A percentile compares a stretch with the other conserved stretches of the same genome.
Conservation (phyloP, 1,140 invertebrate genomes). For the Dinoponera quadriceps region DNA sequence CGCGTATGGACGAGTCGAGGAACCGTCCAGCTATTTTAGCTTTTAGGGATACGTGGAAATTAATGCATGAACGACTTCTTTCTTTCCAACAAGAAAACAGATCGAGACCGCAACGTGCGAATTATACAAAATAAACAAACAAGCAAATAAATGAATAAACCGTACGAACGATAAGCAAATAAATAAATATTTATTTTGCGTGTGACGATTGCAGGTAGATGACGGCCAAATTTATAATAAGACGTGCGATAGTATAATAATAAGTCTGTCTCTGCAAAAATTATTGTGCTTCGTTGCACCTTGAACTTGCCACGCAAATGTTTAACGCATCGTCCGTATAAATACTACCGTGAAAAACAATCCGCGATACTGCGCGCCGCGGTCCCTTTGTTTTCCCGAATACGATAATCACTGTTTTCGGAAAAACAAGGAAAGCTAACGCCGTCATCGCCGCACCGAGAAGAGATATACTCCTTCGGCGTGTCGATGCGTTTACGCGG, state of each 20-base stretch:
- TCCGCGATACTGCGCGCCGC: background rate
- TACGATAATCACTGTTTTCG: constrained; percentile 49
- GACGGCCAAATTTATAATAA: no score
- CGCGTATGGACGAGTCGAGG: background rate
- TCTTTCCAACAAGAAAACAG: no score
- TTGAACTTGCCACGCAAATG: background rate
- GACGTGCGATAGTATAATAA: background rate
- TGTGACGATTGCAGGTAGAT: no score
- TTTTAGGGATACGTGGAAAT: no score
- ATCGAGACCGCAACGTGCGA: no score
- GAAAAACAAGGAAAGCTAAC: constrained; percentile 31
- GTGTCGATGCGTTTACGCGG: constrained; percentile 23
- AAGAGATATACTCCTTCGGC: background rate
- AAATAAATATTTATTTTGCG: no score
- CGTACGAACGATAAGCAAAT: no score
- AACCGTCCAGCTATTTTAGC: background rate
- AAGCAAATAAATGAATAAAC: no score
- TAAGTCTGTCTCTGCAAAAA: background rate
- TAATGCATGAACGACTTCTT: no score
- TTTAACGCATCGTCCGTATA: background rate
- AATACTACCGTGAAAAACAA: constrained; percentile 5
- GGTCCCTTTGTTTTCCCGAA: constrained; percentile 28
- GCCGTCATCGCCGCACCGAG: background rate
- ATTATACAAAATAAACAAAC: no score
- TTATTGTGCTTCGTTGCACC: background rate